Conservation (phyloP, 1,140 invertebrate species). For the Scaptomyza hsui region DNA sequence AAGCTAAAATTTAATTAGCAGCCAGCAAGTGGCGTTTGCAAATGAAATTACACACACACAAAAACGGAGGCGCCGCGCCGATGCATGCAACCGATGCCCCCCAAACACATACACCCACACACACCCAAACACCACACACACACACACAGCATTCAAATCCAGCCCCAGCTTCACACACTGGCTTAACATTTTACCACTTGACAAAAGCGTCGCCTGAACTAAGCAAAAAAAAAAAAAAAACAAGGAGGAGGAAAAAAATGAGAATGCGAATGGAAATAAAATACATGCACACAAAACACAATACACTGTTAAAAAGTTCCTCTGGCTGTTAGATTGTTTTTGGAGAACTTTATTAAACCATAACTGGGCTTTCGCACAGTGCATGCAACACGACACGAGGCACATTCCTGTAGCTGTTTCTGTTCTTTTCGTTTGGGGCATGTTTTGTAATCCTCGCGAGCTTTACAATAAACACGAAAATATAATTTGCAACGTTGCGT, state of each 20-base stretch:
- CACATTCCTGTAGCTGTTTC: slow-evolving; percentile 1
- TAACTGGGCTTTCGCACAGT: slow-evolving; percentile 3
- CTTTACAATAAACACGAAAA: slow-evolving; percentile 82
- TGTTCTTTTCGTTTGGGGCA: slow-evolving; percentile 1
- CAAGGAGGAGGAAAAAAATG: slow-evolving; percentile 1
- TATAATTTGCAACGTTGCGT: slow-evolving; percentile 75
- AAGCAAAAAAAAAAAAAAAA: slow-evolving; percentile 19
- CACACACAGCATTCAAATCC: slow-evolving; percentile 33
- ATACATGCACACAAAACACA: slow-evolving; percentile 34
- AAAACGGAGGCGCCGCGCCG: slow-evolving; percentile 39
- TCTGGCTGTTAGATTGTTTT: too few species aligned
- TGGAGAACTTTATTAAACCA: too few species aligned
- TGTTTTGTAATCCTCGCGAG: slow-evolving; percentile 70
- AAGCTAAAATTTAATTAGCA: slow-evolving; percentile 82
- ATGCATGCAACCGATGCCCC: slow-evolving; percentile 49
- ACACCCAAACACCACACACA: background rate
- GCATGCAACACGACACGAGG: slow-evolving; percentile 20
- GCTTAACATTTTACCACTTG: slow-evolving; percentile 78
- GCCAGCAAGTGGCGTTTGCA: slow-evolving; percentile 78
- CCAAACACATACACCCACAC: slow-evolving; percentile 5
- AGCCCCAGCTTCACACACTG: slow-evolving; percentile 53
- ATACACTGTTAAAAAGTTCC: slow-evolving; percentile 1
- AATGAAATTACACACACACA: slow-evolving; percentile 76
- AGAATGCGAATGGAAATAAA: slow-evolving; percentile 38
- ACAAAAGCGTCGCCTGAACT: slow-evolving; percentile 42